Conservation (phyloP, 1,140 invertebrate genomes). For the Magallana gigas region DNA sequence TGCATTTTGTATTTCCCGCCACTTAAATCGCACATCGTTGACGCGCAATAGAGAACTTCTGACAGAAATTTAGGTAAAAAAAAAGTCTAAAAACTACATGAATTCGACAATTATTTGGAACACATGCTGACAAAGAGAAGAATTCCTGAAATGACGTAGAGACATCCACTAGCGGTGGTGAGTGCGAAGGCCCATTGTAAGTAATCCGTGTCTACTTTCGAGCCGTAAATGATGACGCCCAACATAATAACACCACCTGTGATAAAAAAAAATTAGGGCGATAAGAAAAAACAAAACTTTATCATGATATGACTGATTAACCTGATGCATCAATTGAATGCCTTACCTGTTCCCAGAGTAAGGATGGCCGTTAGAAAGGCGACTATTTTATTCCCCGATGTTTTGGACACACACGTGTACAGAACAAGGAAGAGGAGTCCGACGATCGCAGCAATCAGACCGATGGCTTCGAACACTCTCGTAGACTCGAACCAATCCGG, state of each 20-base stretch:
- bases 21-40: too few relatives aligned
- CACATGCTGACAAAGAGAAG: constrained; percentile 17
- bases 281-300: neutral
- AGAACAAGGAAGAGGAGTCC: constrained; percentile 33
- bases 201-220: neutral
- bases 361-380: constrained; percentile 5
- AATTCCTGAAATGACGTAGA: constrained; percentile 4
- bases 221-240: constrained; percentile 10
- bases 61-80: neutral
- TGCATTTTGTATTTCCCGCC: too few relatives aligned
- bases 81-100: neutral
- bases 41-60: too few relatives aligned
- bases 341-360: constrained; percentile 38
- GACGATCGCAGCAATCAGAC: constrained; percentile 18
- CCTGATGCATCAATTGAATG: neutral
- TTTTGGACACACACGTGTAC: constrained; percentile 20
- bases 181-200: constrained; percentile 4
- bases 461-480: constrained; percentile 36
- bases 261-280: neutral
- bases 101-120: neutral
- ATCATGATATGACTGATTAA: neutral
- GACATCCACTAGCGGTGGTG: neutral
- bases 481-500: constrained; percentile 44
- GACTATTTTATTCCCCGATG: constrained; percentile 32
- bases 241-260: neutral